Evolutionary conservation across 2,113 vertebrate genomes (phyloP).

Genomic region (Mesoclemmys tuberculata): DNA sequence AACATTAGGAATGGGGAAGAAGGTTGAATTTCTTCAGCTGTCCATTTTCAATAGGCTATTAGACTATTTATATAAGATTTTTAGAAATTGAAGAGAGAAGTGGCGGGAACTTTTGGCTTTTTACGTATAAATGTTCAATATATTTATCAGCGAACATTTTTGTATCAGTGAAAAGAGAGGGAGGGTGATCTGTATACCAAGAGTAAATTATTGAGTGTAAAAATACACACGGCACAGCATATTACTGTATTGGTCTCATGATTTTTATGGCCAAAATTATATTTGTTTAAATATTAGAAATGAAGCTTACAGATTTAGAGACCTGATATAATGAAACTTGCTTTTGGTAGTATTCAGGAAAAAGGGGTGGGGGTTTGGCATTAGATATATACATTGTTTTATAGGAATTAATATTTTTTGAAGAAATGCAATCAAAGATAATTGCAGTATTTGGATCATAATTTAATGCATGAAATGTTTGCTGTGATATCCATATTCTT

Average conservation of each 20-base stretch:
- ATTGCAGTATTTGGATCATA: neutral
- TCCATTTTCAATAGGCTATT: slow-evolving; percentile 32
- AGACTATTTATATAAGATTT: slow-evolving; percentile 59
- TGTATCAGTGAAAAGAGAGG: neutral
- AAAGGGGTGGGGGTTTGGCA: neutral
- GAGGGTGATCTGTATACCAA: neutral
- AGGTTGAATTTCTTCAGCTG: slow-evolving; percentile 48
- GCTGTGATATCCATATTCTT: fast-evolving
- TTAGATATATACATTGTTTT: neutral
- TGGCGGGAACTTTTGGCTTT: neutral
- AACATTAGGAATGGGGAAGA: slow-evolving; percentile 50
- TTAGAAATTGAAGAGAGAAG: neutral
- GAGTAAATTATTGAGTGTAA: neutral
- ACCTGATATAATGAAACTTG: neutral
- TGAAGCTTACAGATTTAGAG: neutral
- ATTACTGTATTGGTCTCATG: neutral
- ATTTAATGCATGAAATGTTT: neutral
- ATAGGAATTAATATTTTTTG: neutral
- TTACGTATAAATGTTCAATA: neutral
- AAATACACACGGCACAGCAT: neutral
- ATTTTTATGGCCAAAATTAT: slow-evolving; percentile 1
- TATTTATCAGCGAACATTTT: neutral
- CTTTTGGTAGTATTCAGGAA: slow-evolving; percentile 21
- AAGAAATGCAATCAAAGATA: neutral
- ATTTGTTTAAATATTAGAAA: neutral